Base-by-base conservation (phyloP, 30 jellyfish, hydroid and myxozoan species). In the Catostylus mosaicus region DNA sequence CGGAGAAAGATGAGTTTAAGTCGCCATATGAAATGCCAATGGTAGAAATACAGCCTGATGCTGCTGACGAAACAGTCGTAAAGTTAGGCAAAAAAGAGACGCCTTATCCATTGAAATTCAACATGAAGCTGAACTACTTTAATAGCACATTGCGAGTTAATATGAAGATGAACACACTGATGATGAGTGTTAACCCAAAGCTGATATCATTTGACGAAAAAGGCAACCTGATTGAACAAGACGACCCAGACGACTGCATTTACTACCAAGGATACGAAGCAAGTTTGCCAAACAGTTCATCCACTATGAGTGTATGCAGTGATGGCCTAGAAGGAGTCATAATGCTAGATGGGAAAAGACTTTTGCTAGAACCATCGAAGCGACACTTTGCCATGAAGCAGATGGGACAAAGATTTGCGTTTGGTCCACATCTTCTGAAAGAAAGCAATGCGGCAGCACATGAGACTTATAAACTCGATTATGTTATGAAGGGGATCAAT, bases 291-390 rank as follows among this genome's bases (percentile, higher is more conserved):
- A 40, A 67, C 47, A 40, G 48, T 12, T 27, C 80, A 24, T 82
- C 85, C 2, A 52, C 92, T 23, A 68, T 82, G n/a, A 68, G 86
- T 32, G 18, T 82, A 1, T 82, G 92, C 30, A 73, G 52, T 3
- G 66, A 57, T n/a, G 80, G 75, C 29, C 12, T 82, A 80, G 80
- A 82, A 11, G 91, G 92, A 31, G 85, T 62, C 30, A 45, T 82
- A 3, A 29, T 30, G 34, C 30, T 65, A 38, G 75, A 47, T 30
- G 86, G 47, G 32, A 36, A 38, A 12, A 40, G 73, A 10, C 46
- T 51, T 31, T 22, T 82, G 46, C 34, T 82, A 24, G 40, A 56
- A 24, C 92, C 92, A 8, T 23, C 82, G 34, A 70, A 4, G 32
- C 34, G 26, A 40, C 22, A 35, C 11, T 0, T 27, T 62, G 22